Base-by-base conservation (phyloP, 2,113 vertebrate species). In the Pseudorasbora parva region DNA sequence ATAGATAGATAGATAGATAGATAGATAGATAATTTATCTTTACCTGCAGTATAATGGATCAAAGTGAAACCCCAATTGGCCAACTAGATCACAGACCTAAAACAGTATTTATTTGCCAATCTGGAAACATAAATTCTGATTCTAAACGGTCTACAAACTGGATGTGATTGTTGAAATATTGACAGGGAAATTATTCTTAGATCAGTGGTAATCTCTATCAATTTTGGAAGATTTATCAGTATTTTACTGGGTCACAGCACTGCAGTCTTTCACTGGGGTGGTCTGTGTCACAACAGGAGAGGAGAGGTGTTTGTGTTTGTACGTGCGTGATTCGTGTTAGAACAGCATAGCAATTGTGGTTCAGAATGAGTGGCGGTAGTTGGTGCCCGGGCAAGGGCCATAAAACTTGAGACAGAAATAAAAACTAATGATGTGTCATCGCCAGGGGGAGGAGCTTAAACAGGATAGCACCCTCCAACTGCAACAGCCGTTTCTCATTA, bases 401-500 rank as follows among this genome's bases (percentile, higher is more conserved):
- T 93, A 91, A 93, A 93, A 92, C 89, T 89, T 84, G 89, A 92
- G 91, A 93, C 91, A 92, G 91, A 92, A 93, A 94, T 93, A 93
- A 94, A 94, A 93, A 92, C 90, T 91, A 93, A 94, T 93, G 92
- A 92, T 93, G 93, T 94, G 93, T 94, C 92, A 91, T 93, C 87
- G 93, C 92, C 93, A 93, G 91, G 90, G 88, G 93, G 89, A 87
- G 91, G 89, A 87, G 86, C 86, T 86, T 88, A 89, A 87, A 83
- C 91, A 82, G 64, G 89, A 82, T 89, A 62, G 85, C 88, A 88
- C 84, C 84, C 81, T 76, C 33, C 86, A 90, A 91, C 90, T 90
- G 87, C 91, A 80, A 93, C 94, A 94, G 93, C 90, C 90, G 92
- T 93, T 94, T 94, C 92, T 93, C 93, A 94, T 94, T 93, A 93